Conservation (phyloP, 92 coral and sea anemone genomes). For the Porites rus region DNA sequence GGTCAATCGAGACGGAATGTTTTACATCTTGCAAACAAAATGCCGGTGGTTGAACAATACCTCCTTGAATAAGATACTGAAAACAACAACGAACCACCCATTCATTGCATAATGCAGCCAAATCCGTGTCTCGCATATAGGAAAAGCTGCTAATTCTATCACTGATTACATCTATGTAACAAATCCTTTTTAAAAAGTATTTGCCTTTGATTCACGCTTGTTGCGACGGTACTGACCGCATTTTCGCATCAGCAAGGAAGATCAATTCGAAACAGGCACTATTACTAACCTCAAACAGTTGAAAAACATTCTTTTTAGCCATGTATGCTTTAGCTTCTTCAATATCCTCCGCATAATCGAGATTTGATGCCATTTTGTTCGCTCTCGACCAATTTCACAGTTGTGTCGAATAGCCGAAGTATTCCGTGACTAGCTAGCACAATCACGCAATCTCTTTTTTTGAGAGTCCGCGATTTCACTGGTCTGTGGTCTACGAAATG, state of each 20-base stretch:
- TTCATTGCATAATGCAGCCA: background rate
- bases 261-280: background rate
- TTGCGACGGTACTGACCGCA: background rate
- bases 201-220: background rate
- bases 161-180: no score
- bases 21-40: no score
- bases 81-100: background rate
- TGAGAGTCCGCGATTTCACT: no score
- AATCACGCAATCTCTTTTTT: slow-evolving; percentile 17
- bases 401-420: background rate
- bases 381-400: background rate
- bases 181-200: no score
- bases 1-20: background rate
- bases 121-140: no score
- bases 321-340: slow-evolving; percentile 90
- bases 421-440: background rate
- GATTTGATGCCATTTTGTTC: slow-evolving; percentile 48
- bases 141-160: no score
- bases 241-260: background rate
- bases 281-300: slow-evolving; percentile 81
- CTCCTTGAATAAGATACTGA: no score
- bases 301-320: slow-evolving; percentile 85
- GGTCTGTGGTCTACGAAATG: slow-evolving; percentile 8
- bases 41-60: no score
- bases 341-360: slow-evolving; percentile 67